Conservation (phyloP, 2,888 invertebrate genomes). For the Nephrotoma flavescens region DNA sequence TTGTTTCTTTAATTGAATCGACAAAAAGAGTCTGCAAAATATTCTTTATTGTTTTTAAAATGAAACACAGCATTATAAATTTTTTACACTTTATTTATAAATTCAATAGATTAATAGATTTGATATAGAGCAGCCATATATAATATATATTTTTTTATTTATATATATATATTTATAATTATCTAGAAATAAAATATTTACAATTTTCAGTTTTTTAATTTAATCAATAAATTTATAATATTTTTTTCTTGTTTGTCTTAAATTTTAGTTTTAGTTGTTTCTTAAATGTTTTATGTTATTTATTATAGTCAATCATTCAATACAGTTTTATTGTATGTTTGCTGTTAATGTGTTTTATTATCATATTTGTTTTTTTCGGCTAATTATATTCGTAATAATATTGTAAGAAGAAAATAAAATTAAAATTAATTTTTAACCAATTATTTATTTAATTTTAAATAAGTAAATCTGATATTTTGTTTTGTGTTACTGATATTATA, state of each 20-base stretch:
- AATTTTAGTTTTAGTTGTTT: not conserved
- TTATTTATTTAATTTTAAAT: not conserved
- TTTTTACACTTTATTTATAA: conserved; percentile 6
- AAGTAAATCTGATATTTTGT: not conserved
- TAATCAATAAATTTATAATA: not conserved
- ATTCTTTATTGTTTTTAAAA: no score
- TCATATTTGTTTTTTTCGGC: not conserved
- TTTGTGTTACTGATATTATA: not conserved
- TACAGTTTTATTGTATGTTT: not conserved
- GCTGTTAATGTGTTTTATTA: not conserved
- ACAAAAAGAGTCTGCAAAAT: no score
- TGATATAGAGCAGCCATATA: conserved; percentile 6
- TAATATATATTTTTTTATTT: not conserved
- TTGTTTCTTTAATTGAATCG: no score
- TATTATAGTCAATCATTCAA: not conserved
- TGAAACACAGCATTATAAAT: not conserved
- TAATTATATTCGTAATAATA: not conserved
- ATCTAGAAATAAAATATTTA: conserved; percentile 5
- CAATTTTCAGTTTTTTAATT: not conserved
- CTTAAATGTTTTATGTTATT: not conserved
- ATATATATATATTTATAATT: conserved; percentile 1
- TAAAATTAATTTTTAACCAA: not conserved
- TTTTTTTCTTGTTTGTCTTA: not conserved
- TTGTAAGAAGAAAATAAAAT: not conserved
- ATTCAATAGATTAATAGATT: conserved; percentile 4